Percentiles rank a stretch among this genome's conserved stretches.
Conservation (phyloP, 2,113 vertebrate genomes). For the Delphinus delphis region DNA sequence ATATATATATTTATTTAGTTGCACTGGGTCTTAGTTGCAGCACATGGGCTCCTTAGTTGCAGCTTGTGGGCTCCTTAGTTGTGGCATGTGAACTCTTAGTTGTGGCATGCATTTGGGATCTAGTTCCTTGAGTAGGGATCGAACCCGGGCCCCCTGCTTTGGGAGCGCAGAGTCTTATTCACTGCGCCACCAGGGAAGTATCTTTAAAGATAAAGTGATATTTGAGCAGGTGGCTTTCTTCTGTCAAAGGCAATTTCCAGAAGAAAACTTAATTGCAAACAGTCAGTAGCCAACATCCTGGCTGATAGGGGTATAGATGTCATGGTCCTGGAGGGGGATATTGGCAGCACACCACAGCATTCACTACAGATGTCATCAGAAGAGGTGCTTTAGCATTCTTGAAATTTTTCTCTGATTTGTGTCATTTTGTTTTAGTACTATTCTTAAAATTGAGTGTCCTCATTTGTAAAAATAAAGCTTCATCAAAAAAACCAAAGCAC, state of each 20-base stretch:
- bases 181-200: too few species aligned
- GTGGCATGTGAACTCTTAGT: too few species aligned
- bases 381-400: neutral
- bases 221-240: neutral
- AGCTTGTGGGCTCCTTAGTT: too few species aligned
- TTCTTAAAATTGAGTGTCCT: neutral
- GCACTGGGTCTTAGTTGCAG: too few species aligned
- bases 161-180: too few species aligned
- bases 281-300: neutral
- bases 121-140: too few species aligned
- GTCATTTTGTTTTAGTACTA: conserved; percentile 5
- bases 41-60: too few species aligned
- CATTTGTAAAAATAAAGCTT: conserved; percentile 14
- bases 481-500: neutral
- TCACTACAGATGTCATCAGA: neutral
- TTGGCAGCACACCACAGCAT: neutral
- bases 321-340: accelerated
- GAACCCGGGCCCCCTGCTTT: too few species aligned
- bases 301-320: neutral
- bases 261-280: neutral
- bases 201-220: neutral
- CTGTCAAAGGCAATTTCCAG: neutral
- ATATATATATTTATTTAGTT: too few species aligned
- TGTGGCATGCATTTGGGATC: too few species aligned
- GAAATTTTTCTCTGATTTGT: neutral